phyloP scores from a whole-genome alignment of 1,140 invertebrate species.

The Drosophila orena region DNA sequence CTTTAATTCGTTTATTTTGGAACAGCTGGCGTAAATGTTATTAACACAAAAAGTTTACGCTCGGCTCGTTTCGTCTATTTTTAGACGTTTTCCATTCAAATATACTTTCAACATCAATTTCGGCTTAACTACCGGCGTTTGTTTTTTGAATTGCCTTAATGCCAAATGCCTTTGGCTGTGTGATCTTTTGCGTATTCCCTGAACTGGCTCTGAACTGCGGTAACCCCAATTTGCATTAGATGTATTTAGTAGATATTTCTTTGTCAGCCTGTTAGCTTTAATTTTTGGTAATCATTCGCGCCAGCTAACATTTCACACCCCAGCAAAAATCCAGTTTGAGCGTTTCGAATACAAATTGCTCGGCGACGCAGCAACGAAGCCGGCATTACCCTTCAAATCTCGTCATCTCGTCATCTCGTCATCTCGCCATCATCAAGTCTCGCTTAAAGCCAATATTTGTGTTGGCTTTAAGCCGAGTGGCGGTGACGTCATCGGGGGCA shows the following conservation, averaged over 20 bases:
- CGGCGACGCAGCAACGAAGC: slow-evolving; percentile 14
- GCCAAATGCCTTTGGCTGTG: slow-evolving; percentile 16
- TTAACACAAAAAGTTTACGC: slow-evolving; percentile 62
- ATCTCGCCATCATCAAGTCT: slow-evolving; percentile 7
- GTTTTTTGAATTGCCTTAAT: slow-evolving; percentile 40
- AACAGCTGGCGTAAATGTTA: slow-evolving; percentile 67
- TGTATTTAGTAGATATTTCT: slow-evolving; percentile 24
- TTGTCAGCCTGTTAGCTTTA: slow-evolving; percentile 64
- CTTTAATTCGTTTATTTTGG: slow-evolving; percentile 62
- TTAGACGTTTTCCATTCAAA: slow-evolving; percentile 56
- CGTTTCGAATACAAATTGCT: slow-evolving; percentile 31
- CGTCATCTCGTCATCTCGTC: slow-evolving; percentile 40
- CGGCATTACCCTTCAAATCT: slow-evolving; percentile 24
- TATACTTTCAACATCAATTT: slow-evolving; percentile 35
- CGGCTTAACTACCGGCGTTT: slow-evolving; percentile 41
- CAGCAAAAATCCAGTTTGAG: slow-evolving; percentile 38
- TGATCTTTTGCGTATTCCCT: slow-evolving; percentile 20
- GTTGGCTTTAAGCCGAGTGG: slow-evolving; percentile 23
- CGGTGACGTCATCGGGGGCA: slow-evolving; percentile 30
- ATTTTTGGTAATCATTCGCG: slow-evolving; percentile 69
- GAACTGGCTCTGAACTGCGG: slow-evolving; percentile 26
- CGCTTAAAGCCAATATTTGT: slow-evolving; percentile 40
- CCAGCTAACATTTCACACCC: slow-evolving; percentile 49
- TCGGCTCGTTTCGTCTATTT: slow-evolving; percentile 52
- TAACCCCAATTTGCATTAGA: slow-evolving; percentile 51